Conservation (phyloP, 2,797 vertebrate genomes). For the Pseudochirops cupreus region DNA sequence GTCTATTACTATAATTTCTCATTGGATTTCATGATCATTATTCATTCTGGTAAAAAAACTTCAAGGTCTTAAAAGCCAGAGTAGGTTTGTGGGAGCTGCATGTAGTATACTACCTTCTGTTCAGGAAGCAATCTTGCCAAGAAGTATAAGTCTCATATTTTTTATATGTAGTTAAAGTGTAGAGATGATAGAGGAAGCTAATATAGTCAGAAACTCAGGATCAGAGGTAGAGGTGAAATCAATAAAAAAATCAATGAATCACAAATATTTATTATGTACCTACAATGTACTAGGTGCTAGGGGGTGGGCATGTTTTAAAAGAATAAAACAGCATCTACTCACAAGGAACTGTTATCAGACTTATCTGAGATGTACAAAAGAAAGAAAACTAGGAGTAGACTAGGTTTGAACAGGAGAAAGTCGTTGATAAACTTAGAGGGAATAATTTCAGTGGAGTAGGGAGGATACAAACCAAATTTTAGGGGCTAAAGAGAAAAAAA, state of each 20-base stretch:
- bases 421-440: not conserved
- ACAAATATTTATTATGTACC: not conserved
- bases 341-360: not conserved
- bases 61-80: not conserved
- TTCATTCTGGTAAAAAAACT: not conserved
- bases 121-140: not conserved
- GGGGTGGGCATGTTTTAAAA: not conserved
- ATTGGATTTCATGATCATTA: not conserved
- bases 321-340: not conserved
- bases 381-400: not conserved
- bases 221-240: not conserved
- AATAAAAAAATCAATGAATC: not conserved
- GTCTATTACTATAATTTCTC: not conserved
- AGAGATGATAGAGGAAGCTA: not conserved
- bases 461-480: not conserved
- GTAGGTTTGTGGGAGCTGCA: not conserved
- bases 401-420: not conserved
- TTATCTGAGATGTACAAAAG: not conserved
- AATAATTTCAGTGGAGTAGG: not conserved
- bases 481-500: not conserved
- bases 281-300: not conserved
- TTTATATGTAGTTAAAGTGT: not conserved
- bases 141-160: not conserved
- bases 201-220: not conserved
- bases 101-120: not conserved